phyloP scores from a whole-genome alignment of 2,797 vertebrate genomes.

The Chaetodon trifasciatus region DNA sequence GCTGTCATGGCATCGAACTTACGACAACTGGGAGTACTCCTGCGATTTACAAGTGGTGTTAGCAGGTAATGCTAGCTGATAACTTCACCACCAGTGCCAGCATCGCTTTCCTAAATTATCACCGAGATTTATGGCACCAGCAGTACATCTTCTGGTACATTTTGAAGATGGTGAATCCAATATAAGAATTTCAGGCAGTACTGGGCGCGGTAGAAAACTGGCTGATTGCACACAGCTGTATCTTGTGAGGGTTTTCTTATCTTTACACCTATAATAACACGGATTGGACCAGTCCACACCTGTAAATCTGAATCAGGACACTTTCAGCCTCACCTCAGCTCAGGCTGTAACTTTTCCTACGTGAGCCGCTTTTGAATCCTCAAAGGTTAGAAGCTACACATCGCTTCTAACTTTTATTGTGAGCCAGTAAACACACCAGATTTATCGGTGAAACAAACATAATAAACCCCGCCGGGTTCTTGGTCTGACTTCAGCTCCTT shows the following conservation, averaged over 20 bases:
- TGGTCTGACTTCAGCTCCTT: neutral
- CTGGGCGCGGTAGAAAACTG: neutral
- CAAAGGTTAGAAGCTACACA: neutral
- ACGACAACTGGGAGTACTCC: neutral
- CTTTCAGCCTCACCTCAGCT: neutral
- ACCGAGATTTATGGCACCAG: neutral
- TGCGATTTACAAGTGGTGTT: neutral
- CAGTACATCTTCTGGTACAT: neutral
- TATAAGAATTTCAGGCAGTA: neutral
- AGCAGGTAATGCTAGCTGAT: neutral
- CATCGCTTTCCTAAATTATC: neutral
- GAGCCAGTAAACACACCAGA: neutral
- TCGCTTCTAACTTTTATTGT: neutral
- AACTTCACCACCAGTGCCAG: neutral
- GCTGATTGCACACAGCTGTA: neutral
- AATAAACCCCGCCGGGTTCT: neutral
- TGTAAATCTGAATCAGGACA: neutral
- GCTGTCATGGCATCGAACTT: neutral
- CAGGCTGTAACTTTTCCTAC: neutral
- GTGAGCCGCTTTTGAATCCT: neutral
- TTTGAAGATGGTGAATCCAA: neutral
- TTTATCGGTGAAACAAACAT: neutral
- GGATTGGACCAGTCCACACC: neutral
- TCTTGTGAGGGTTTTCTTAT: neutral
- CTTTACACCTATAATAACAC: neutral